Evolutionary conservation across 2,888 invertebrate species (phyloP).

Genomic region (Hymenopus coronatus): DNA sequence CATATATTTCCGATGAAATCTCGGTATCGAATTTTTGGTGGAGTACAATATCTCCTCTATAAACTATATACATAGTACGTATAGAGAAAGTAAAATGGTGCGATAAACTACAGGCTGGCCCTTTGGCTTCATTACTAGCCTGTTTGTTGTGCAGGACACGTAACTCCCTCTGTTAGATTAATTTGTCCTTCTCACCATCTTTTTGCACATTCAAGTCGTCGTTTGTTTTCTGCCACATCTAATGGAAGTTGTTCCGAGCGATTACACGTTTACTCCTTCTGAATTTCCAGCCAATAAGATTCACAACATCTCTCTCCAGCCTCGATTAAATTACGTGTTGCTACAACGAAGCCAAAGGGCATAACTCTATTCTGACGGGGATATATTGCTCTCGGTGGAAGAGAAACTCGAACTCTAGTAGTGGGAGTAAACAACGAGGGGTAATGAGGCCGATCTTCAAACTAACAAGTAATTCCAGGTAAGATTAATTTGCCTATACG

Average conservation of each 20-base stretch:
- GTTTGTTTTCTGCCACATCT: not conserved
- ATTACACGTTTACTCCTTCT: not conserved
- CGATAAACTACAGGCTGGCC: no score
- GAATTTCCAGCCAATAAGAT: not conserved
- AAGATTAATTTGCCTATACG: no score
- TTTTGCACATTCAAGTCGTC: not conserved
- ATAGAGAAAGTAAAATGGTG: no score
- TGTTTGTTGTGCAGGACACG: not conserved
- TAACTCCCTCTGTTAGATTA: not conserved
- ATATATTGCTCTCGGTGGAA: not conserved
- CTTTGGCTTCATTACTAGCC: not conserved
- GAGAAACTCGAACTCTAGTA: no score
- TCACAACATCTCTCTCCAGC: not conserved
- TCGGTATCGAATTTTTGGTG: no score
- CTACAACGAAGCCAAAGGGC: not conserved
- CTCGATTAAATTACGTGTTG: not conserved
- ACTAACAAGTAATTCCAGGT: no score
- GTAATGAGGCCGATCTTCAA: no score
- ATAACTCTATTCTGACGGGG: not conserved
- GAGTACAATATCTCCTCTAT: no score
- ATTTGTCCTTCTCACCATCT: not conserved
- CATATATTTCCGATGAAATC: no score
- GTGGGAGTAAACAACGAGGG: no score
- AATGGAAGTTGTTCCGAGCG: not conserved
- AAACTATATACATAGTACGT: no score